Percentiles rank a stretch among this genome's conserved stretches.
These are phyloP conservation scores for Larimichthys polyactis DNA, from an alignment of 2,113 vertebrate species.

Conservation along the genomic window DNA sequence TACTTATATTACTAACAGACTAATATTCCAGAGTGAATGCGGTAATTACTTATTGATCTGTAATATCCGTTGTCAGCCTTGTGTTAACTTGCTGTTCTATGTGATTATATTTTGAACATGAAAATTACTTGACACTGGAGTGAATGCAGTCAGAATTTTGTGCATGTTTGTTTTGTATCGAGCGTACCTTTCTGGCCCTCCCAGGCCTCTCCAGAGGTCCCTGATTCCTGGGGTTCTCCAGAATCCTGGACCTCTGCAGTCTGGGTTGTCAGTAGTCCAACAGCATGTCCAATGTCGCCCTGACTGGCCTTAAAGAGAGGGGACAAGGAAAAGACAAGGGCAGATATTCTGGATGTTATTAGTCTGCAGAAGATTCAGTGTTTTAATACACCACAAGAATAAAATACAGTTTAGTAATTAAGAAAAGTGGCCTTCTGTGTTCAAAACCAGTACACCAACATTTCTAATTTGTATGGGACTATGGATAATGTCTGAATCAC, in stretches of 20 bases:
- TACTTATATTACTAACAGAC: no score
- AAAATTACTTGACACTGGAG: background rate
- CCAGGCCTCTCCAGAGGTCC: conserved; percentile 71
- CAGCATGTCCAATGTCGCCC: conserved; percentile 92
- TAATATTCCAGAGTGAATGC: background rate
- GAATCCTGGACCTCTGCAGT: conserved; percentile 73
- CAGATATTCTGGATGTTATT: conserved; percentile 3
- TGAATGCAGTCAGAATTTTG: background rate
- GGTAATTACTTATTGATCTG: background rate
- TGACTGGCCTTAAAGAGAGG: conserved; percentile 86
- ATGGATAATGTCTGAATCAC: background rate
- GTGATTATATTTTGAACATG: background rate
- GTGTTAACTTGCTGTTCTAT: background rate
- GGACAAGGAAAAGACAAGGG: background rate
- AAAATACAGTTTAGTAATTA: background rate
- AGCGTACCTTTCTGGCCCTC: conserved; percentile 76
- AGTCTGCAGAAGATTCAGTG: background rate
- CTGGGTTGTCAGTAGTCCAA: conserved; percentile 88
- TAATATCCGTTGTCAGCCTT: background rate
- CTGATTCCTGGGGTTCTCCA: conserved; percentile 73
- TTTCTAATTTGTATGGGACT: background rate
- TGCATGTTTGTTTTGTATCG: background rate
- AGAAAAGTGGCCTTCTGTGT: background rate
- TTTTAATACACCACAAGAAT: background rate
- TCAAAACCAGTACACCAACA: background rate